phyloP scores from a whole-genome alignment of 2,888 invertebrate species.

The Andrena fulva region DNA sequence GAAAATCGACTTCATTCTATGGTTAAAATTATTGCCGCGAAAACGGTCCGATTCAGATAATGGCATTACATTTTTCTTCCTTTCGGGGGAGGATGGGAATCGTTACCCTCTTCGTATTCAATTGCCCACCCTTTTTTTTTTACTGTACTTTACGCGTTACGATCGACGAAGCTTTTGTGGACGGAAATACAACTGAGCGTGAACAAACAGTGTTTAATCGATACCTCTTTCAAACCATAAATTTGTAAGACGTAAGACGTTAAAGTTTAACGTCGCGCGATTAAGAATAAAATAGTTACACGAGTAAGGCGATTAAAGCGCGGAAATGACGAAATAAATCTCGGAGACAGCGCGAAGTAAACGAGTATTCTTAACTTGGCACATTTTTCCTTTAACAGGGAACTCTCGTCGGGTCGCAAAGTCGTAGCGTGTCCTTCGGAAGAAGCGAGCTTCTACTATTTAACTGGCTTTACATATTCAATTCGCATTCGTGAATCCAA shows the following conservation, averaged over 20 bases:
- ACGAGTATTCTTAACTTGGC: neutral
- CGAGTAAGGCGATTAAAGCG: neutral
- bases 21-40: constrained; percentile 52
- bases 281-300: neutral
- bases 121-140: neutral
- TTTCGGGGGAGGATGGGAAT: constrained; percentile 3
- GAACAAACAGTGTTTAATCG: too few relatives aligned
- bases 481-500: constrained; percentile 60
- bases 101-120: neutral
- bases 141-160: neutral
- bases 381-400: neutral
- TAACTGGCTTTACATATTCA: constrained; percentile 49
- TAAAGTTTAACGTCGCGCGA: neutral
- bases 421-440: constrained; percentile 17
- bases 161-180: too few relatives aligned
- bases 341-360: neutral
- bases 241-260: too few relatives aligned
- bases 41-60: constrained; percentile 50
- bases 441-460: constrained; percentile 29
- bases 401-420: constrained; percentile 10
- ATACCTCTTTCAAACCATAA: too few relatives aligned
- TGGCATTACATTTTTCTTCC: constrained; percentile 33
- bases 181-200: too few relatives aligned
- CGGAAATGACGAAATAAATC: neutral
- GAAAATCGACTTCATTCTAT: constrained; percentile 47